Evolutionary conservation across 2,797 vertebrate species (phyloP), one percentile per base, ranked within the genome.

Genomic region (Lepilemur septentrionalis): DNA sequence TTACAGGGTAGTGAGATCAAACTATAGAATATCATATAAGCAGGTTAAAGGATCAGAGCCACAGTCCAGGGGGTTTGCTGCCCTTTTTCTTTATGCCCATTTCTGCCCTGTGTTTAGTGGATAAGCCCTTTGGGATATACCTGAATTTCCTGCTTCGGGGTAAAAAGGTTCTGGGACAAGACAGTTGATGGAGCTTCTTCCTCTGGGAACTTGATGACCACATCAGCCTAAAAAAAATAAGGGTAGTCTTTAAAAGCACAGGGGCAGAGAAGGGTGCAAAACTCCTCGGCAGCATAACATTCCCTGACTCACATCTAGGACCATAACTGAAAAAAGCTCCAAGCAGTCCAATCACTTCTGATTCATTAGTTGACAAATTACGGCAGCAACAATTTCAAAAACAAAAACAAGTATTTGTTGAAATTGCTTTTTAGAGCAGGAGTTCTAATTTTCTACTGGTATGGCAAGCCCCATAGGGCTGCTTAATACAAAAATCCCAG

Each of bases 81-180:
- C 83, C 63, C 32, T 82, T 30, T 72, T 41, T 52, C 46, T 52
- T 7, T 50, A n/a, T 9, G 28, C 50, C 83, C 61, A 32, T 10
- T 32, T 61, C 22, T 72, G 63, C 15, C 59, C 43, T 3, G 0
- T 23, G 83, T 7, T 88, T 75, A 78, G 4, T 15, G 4, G 48
- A 65, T 13, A 80, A 90, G 41, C 30, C 46, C 61, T 57, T n/a
- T 87, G 69, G 46, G 83, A 61, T 41, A 35, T 99, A 99, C 99
- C 99, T 99, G 99, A 96, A 99, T 99, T 98, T 99, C 99, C 96
- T 99, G 99, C 98, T 99, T 99, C 67, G 99, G 99, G 70, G 99
- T 98, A 78, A 99, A 99, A 67, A 99, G 99, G 20, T 99, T 99
- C 98, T 99, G 99, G 52, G 99, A 98, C 97, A 99, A 99, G 97